Conservation (phyloP, 1,140 invertebrate species). For the Procambarus virginalis region DNA sequence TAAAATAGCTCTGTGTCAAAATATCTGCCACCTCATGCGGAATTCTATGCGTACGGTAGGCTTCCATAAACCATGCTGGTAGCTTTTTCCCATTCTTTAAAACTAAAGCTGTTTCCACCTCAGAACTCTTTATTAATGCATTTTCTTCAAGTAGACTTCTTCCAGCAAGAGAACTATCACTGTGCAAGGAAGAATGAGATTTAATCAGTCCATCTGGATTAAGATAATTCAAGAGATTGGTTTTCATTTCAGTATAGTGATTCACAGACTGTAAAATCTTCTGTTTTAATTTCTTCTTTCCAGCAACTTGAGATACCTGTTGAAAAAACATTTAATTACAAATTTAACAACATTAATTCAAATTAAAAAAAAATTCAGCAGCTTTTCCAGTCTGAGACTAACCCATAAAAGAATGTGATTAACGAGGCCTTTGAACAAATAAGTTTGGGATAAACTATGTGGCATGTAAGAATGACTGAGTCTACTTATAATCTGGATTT, state of each 20-base stretch:
- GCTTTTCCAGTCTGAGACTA: too few relatives aligned
- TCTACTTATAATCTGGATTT: too few relatives aligned
- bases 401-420: too few relatives aligned
- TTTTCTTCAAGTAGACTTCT: neutral
- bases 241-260: constrained; percentile 21
- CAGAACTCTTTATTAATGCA: neutral
- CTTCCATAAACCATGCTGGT: constrained; percentile 61
- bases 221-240: constrained; percentile 20
- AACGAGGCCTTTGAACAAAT: too few relatives aligned
- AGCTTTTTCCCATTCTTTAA: constrained; percentile 40
- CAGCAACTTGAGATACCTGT: constrained; percentile 1
- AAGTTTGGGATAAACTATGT: too few relatives aligned
- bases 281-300: neutral
- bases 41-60: constrained; percentile 44
- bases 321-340: neutral
- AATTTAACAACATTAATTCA: neutral
- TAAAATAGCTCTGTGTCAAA: constrained; percentile 55
- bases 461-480: too few relatives aligned
- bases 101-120: constrained; percentile 20
- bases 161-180: neutral
- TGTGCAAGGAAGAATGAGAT: neutral
- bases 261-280: neutral
- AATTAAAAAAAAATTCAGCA: neutral
- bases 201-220: neutral
- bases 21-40: constrained; percentile 63